Evolutionary conservation across 37 sponge, comb jelly and placozoan genomes (phyloP).

Genomic region (Amphimedon queenslandica): DNA sequence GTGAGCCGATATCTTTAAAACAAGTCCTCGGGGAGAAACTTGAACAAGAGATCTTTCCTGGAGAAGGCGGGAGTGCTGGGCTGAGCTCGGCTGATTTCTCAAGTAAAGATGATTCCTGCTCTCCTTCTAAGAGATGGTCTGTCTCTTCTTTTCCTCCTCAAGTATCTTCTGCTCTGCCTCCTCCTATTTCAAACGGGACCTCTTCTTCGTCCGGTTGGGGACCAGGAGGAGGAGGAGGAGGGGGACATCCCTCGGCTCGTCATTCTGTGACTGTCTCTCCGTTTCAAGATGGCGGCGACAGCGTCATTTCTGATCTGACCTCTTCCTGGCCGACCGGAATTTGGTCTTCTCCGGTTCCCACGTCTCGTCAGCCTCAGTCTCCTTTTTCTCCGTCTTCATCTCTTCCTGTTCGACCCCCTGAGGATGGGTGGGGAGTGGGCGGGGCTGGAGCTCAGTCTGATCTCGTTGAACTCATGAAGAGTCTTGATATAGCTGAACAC

Average conservation of each 20-base stretch:
- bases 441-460: not conserved
- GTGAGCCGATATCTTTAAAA: not conserved
- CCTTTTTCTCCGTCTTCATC: conserved; percentile 2
- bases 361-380: conserved; percentile 5
- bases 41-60: conserved; percentile 6
- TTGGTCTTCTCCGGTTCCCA: not conserved
- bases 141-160: not conserved
- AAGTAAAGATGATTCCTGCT: not conserved
- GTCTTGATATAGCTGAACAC: conserved; percentile 56
- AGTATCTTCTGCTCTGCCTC: not conserved
- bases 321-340: not conserved
- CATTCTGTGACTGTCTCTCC: conserved; percentile 1
- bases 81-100: not conserved
- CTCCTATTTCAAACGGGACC: not conserved
- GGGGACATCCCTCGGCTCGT: not conserved
- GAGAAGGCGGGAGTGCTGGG: not conserved
- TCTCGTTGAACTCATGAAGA: conserved; percentile 46
- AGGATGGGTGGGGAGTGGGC: not conserved
- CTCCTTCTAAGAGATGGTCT: not conserved
- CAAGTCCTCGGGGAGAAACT: conserved; percentile 1
- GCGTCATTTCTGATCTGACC: not conserved
- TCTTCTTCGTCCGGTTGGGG: not conserved
- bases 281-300: not conserved
- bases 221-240: not conserved
- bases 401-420: not conserved